Base-by-base conservation (phyloP, 92 coral and sea anemone species). In the Epizoanthus ramosus region DNA sequence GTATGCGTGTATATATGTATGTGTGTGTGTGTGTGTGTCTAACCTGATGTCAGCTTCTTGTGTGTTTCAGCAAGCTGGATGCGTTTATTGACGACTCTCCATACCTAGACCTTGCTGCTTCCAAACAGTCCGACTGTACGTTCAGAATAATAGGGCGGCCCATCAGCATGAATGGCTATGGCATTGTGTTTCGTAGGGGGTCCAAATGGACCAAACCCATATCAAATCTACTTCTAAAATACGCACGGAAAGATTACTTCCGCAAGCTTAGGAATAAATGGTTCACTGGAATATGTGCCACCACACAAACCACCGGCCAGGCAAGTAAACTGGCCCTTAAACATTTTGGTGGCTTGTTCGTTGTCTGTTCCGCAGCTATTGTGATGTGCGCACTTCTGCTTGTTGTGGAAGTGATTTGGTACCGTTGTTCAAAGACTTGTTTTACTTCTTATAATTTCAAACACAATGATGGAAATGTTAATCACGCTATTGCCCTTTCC, bases 51-150 rank as follows among this genome's bases (percentile, higher is more conserved):
- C 17, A 59, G 35, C 1, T 35, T 75, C 3, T 68, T 79, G 28
- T 63, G 5, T 12, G 2, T 87, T 83, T 31, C 67, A 92, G 95
- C 56, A 77, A 86, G 16, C 80, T 92, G 12, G 89, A 92, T 67
- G 95, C 91, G 9, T 92, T 89, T 68, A 92, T 92, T 16, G 91
- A 89, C 84, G 95, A 92, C 33, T 92, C 95, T 28, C 95, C 95
- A 54, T 92, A 89, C 80, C 89, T 92, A 50, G 95, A 92, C 71
- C 79, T 89, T 16, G 75, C 89, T 56, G 95, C 92, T 14, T 85
- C 92, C 68, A 89, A 90, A 80, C 90, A 88, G 72, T 88, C 95
- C 17, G 93, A 89, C 67, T 92, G 95, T 43, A 66, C 89, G 2
- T 89, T 92, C 41, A 73, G 87, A 45, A 89, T 92, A 6, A 92